Evolutionary conservation across 2,888 invertebrate genomes (phyloP), one percentile per base, ranked within the genome.

Genomic region (Sclerodermus sp.): DNA sequence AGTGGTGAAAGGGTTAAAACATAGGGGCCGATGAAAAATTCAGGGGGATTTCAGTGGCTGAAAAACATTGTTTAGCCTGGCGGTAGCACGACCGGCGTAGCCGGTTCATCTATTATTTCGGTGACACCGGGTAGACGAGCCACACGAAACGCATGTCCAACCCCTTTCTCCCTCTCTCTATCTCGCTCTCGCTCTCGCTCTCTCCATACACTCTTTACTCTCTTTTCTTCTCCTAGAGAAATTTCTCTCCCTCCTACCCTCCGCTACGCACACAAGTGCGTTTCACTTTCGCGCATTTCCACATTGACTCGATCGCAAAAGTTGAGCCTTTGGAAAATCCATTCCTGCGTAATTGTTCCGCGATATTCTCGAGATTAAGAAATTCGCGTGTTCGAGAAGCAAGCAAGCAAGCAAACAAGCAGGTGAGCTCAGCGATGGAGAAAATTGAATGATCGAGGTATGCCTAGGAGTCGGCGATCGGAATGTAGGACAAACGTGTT

Each of bases 41-140:
- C 73, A 72, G 43, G 57, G 56, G 62, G 68, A 66, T 71, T 71
- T 71, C 65, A 63, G 64, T 60, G 64, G 64, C 68, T 70, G 69
- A 70, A 68, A 70, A 71, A 71, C 70, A 70, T 69, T 71, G 71
- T 71, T 71, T 70, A 64, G 60, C 53, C 57, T 45, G 34, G 6
- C 55, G 57, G 58, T 58, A 58, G 56, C 64, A 58, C 55, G 56
- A 58, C 62, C 66, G 62, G 64, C 57, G 63, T 59, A 66, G 62
- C 61, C 64, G 63, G 61, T 60, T 67, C 71, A 71, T 72, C 63
- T 65, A 72, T 72, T 72, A 72, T 72, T 71, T 64, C 62, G 53
- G 56, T 56, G 64, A 64, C 68, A 64, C 63, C 61, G 66, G 60
- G 64, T 59, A 65, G 63, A 62, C 62, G 64, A 60, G 58, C 54